Evolutionary conservation across 1,140 invertebrate genomes (phyloP).

Genomic region (Neocloeon triangulifer): DNA sequence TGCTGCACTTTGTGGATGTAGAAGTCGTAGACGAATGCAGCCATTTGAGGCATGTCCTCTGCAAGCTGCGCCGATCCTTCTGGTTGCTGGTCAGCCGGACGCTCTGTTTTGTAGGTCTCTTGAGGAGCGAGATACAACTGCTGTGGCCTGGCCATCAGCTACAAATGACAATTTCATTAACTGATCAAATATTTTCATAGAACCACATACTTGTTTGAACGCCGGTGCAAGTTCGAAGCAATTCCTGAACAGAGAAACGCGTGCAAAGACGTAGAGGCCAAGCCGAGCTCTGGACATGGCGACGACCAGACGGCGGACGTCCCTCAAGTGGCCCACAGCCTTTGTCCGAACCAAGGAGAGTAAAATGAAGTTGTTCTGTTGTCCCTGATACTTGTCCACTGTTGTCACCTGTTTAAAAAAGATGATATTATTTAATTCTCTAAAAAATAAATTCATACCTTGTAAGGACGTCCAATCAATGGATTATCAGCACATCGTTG

Average conservation of each 20-base stretch:
- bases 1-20: constrained; percentile 54
- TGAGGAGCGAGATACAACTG: constrained; percentile 51
- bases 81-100: constrained; percentile 18
- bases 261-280: constrained; percentile 89
- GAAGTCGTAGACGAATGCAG: constrained; percentile 75
- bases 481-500: constrained; percentile 88
- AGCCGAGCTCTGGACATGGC: constrained; percentile 95
- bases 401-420: constrained; percentile 71
- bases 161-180: constrained; percentile 11
- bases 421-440: too few relatives aligned
- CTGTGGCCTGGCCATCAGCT: constrained; percentile 40
- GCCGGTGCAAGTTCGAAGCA: constrained; percentile 91
- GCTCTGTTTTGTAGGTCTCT: constrained; percentile 51
- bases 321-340: constrained; percentile 88
- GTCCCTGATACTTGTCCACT: constrained; percentile 98
- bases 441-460: too few relatives aligned
- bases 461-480: constrained; percentile 85
- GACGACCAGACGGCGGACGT: constrained; percentile 88
- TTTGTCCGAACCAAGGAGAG: constrained; percentile 88
- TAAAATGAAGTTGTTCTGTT: constrained; percentile 97
- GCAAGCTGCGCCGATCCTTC: constrained; percentile 26
- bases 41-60: constrained; percentile 80
- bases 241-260: constrained; percentile 80
- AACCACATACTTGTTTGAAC: constrained; percentile 57
- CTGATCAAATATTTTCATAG: constrained; percentile 16